Evolutionary conservation across 2,888 invertebrate species (phyloP).

Genomic region (Andrena chrysosceles): DNA sequence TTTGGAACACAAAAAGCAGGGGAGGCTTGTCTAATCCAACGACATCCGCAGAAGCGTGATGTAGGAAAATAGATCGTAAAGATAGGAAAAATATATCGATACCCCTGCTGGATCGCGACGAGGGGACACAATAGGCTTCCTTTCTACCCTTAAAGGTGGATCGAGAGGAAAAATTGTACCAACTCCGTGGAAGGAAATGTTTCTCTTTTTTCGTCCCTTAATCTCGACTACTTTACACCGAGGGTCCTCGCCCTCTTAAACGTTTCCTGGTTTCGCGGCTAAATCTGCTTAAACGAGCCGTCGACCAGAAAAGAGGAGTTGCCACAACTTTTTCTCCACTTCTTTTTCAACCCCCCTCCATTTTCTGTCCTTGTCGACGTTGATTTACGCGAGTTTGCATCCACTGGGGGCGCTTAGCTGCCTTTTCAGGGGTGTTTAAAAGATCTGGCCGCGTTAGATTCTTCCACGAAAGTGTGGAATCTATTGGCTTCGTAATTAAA

Average conservation of each 20-base stretch:
- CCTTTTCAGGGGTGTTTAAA: not conserved
- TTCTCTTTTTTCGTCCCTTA: conserved; percentile 63
- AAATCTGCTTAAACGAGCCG: conserved; percentile 75
- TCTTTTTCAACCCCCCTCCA: conserved; percentile 5
- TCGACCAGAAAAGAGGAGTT: conserved; percentile 48
- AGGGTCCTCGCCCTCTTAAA: conserved; percentile 73
- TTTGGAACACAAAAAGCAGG: too few species aligned
- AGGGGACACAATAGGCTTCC: conserved; percentile 40
- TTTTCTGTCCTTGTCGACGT: conserved; percentile 4
- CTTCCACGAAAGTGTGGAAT: not conserved
- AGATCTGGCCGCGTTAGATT: not conserved
- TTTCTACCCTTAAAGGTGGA: conserved; percentile 21
- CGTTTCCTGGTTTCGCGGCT: conserved; percentile 76
- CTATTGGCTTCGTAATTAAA: too few species aligned
- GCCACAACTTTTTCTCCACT: conserved; percentile 59
- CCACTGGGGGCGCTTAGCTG: conserved; percentile 5
- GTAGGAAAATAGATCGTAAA: conserved; percentile 20
- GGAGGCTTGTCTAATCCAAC: too few species aligned
- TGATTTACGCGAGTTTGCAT: conserved; percentile 58
- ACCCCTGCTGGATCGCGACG: conserved; percentile 4
- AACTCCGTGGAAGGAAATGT: conserved; percentile 35
- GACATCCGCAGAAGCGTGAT: not conserved
- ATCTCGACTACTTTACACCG: conserved; percentile 69
- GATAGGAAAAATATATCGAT: conserved; percentile 70
- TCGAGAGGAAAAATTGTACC: conserved; percentile 59